These are phyloP conservation scores for Pluvianellus socialis DNA, from an alignment of 2,113 vertebrate species.

Conservation along the genomic window DNA sequence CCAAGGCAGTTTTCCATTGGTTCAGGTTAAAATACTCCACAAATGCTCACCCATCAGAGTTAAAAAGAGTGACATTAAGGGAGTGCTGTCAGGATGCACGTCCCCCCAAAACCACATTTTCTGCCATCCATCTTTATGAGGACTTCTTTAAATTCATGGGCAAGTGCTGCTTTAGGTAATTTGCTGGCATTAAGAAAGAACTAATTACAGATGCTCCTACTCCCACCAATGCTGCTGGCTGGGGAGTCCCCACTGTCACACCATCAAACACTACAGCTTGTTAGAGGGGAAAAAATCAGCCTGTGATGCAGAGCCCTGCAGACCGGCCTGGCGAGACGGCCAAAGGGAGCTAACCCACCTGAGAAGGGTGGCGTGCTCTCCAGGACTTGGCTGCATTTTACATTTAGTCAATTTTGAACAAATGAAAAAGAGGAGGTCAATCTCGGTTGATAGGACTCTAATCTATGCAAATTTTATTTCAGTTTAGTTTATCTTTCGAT, in stretches of 20 bases:
- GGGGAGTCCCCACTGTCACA: background rate
- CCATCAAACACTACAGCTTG: background rate
- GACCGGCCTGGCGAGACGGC: background rate
- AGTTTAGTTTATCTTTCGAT: background rate
- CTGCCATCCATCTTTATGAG: background rate
- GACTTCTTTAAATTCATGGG: background rate
- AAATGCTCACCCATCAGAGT: background rate
- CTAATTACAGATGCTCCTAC: background rate
- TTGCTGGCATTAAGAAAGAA: background rate
- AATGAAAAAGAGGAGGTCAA: background rate
- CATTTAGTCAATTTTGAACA: background rate
- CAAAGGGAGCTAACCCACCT: background rate
- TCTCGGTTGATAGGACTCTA: background rate
- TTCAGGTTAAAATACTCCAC: background rate
- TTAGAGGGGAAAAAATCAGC: background rate
- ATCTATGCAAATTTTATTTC: background rate
- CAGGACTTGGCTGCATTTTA: background rate
- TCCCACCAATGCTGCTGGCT: background rate
- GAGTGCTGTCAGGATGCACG: background rate
- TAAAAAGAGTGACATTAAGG: background rate
- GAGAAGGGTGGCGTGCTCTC: background rate
- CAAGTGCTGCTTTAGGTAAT: background rate
- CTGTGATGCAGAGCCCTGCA: accelerated
- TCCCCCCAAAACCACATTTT: background rate
- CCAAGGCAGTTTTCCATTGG: background rate